Conservation (phyloP, 2,797 vertebrate species). For the Propithecus perrieri region DNA sequence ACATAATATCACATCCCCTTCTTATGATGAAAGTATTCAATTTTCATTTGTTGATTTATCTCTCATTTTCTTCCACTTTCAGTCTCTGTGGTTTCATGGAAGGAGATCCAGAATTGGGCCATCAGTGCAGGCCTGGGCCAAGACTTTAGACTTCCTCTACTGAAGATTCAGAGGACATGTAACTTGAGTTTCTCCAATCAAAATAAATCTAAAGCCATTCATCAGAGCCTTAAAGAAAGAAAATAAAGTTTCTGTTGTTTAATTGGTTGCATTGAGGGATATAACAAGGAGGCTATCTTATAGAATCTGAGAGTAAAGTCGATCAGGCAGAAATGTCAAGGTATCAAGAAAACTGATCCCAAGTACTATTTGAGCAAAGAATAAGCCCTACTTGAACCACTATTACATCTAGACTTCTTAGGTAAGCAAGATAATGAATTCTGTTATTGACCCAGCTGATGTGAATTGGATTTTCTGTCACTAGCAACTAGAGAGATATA, state of each 20-base stretch:
- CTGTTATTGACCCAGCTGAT: not conserved
- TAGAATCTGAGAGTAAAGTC: not conserved
- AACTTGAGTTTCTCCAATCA: not conserved
- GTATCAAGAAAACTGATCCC: not conserved
- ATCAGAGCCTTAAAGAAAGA: not conserved
- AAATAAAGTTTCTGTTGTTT: not conserved
- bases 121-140: not conserved
- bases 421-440: conserved; percentile 34
- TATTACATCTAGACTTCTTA: not conserved
- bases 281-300: not conserved
- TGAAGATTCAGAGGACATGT: not conserved
- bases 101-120: not conserved
- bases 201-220: not conserved
- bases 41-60: not conserved
- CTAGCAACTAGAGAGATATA: not conserved
- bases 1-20: not conserved
- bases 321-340: not conserved
- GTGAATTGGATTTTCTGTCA: not conserved
- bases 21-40: not conserved
- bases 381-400: not conserved
- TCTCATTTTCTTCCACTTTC: not conserved
- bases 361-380: not conserved
- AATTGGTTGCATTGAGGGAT: not conserved
- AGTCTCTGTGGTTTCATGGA: not conserved
- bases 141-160: not conserved